Percentiles rank a stretch among this genome's conserved stretches.
phyloP scores from a whole-genome alignment of 2,888 invertebrate genomes.

The Aquatica leii region DNA sequence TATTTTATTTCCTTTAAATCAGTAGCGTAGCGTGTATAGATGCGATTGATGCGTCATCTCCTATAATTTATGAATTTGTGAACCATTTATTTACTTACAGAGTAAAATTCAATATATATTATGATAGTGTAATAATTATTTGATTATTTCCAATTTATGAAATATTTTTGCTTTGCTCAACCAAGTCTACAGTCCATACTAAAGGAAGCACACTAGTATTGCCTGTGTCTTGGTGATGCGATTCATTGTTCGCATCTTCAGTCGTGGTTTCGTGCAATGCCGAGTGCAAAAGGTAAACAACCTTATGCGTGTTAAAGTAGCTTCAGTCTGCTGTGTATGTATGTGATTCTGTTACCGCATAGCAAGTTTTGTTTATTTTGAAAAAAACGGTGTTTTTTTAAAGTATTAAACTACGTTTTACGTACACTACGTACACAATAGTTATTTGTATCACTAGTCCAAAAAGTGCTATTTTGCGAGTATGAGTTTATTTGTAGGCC shows the following conservation, averaged over 20 bases:
- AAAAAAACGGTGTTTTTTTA: background rate
- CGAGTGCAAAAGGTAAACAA: background rate
- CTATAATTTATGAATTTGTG: background rate
- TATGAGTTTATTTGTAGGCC: too few relatives aligned
- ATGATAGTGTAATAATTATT: background rate
- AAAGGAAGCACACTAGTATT: background rate
- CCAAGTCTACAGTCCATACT: too few relatives aligned
- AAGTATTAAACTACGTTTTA: background rate
- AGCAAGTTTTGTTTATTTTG: background rate
- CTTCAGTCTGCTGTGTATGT: background rate
- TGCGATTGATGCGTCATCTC: too few relatives aligned
- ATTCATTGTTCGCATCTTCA: background rate
- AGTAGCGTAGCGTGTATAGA: background rate
- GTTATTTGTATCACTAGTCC: too few relatives aligned
- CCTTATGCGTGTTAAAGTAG: background rate
- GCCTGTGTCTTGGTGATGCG: background rate
- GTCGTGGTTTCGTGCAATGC: background rate
- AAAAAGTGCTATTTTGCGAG: too few relatives aligned
- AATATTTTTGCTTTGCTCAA: background rate
- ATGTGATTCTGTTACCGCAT: background rate
- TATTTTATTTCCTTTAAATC: too few relatives aligned
- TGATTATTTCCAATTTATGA: background rate
- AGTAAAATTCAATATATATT: background rate
- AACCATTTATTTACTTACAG: background rate
- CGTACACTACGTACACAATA: background rate